Evolutionary conservation across 2,888 invertebrate genomes (phyloP).

Genomic region (Tetheella fluctuosa): DNA sequence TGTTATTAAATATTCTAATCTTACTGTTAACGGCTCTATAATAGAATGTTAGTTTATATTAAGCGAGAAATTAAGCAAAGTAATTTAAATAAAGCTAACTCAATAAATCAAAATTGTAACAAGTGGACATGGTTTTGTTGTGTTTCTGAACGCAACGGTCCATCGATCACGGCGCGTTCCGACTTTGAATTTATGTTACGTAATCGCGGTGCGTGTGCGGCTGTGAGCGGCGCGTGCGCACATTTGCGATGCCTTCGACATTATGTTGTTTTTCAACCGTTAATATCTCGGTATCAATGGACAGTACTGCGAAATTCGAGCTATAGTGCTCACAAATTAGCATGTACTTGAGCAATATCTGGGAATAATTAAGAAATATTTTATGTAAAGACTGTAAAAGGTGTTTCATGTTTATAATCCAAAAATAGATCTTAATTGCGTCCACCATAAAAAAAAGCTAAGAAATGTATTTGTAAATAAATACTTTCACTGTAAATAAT

Average conservation of each 20-base stretch:
- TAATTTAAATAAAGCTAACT: slow-evolving; percentile 52
- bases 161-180: slow-evolving; percentile 74
- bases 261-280: slow-evolving; percentile 63
- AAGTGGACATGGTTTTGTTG: slow-evolving; percentile 66
- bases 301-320: slow-evolving; percentile 42
- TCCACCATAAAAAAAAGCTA: too few species aligned
- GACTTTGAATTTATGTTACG: slow-evolving; percentile 76
- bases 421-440: not conserved
- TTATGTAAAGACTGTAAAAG: not conserved
- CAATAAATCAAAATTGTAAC: slow-evolving; percentile 68
- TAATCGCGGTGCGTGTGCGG: slow-evolving; percentile 67
- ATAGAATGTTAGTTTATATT: slow-evolving; percentile 44
- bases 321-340: not conserved
- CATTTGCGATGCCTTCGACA: slow-evolving; percentile 44
- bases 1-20: slow-evolving; percentile 40
- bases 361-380: not conserved
- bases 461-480: too few species aligned
- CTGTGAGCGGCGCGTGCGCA: slow-evolving; percentile 46
- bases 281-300: slow-evolving; percentile 65
- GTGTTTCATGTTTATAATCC: not conserved
- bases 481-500: too few species aligned
- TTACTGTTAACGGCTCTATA: slow-evolving; percentile 38
- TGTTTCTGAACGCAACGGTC: slow-evolving; percentile 58
- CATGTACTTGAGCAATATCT: not conserved
- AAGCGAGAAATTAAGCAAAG: slow-evolving; percentile 51